Conservation (phyloP, 2,797 vertebrate genomes). For the Pogoniulus pusillus region DNA sequence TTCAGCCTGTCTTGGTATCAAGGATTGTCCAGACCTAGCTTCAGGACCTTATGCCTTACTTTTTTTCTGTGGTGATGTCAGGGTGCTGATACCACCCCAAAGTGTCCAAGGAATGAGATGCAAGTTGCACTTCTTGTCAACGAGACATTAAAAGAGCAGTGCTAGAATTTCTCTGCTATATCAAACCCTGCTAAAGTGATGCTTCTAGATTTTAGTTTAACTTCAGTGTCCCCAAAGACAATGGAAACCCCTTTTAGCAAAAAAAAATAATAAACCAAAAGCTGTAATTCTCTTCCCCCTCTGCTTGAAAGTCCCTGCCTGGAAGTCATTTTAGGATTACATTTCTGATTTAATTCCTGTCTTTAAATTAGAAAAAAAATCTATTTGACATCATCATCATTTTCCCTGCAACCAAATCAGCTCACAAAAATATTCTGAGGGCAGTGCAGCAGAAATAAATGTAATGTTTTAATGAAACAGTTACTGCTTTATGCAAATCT, state of each 20-base stretch:
- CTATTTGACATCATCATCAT: background rate
- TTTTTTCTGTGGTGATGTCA: background rate
- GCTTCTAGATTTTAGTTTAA: background rate
- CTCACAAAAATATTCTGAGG: background rate
- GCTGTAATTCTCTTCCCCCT: background rate
- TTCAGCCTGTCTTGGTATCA: no score
- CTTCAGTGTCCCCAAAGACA: background rate
- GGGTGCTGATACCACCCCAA: background rate
- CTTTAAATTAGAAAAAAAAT: slow-evolving; percentile 2
- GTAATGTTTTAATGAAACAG: slow-evolving; percentile 17
- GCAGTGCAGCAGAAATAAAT: slow-evolving; percentile 14
- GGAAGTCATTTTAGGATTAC: background rate
- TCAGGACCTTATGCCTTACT: no score
- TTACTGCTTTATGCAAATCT: slow-evolving; percentile 1
- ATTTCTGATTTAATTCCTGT: background rate
- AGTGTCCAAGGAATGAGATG: background rate
- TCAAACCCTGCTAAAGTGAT: background rate
- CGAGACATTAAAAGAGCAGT: background rate
- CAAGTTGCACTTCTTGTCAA: background rate
- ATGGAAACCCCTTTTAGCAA: background rate
- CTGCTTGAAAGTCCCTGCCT: background rate
- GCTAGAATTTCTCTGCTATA: background rate
- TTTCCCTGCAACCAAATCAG: background rate
- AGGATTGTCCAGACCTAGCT: no score
- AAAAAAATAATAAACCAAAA: background rate